phyloP scores from a whole-genome alignment of 2,113 vertebrate genomes.

The Erpornis zantholeuca region DNA sequence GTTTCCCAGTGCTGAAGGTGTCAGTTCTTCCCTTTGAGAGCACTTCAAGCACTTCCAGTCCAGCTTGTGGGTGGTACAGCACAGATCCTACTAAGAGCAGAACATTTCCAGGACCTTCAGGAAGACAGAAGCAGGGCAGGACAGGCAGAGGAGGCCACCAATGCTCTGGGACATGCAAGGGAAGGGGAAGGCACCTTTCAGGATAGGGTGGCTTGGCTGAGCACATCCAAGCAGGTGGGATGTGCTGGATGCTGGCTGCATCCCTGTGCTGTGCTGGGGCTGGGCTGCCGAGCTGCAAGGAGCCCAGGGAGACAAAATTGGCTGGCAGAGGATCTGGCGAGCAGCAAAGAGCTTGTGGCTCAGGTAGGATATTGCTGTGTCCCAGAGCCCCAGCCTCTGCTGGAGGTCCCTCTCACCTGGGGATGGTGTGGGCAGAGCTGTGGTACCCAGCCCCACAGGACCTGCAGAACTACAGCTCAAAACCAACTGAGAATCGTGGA shows the following conservation, averaged over 20 bases:
- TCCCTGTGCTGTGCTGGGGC: neutral
- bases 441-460: neutral
- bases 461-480: neutral
- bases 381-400: neutral
- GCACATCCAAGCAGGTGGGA: neutral
- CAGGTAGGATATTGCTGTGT: neutral
- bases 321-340: neutral
- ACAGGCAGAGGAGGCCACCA: neutral
- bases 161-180: neutral
- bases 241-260: neutral
- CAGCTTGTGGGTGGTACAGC: neutral
- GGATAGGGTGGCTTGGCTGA: neutral
- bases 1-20: neutral
- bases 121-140: neutral
- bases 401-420: accelerated
- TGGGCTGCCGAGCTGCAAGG: neutral
- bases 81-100: accelerated
- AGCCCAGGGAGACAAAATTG: neutral
- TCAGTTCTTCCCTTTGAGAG: neutral
- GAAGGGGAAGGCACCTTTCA: neutral
- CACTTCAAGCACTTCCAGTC: neutral
- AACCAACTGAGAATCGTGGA: accelerated
- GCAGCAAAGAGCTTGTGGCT: neutral
- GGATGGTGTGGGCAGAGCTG: neutral
- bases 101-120: neutral